These are phyloP conservation scores for Cettia cetti DNA, from an alignment of 2,113 vertebrate genomes.

Conservation along the genomic window DNA sequence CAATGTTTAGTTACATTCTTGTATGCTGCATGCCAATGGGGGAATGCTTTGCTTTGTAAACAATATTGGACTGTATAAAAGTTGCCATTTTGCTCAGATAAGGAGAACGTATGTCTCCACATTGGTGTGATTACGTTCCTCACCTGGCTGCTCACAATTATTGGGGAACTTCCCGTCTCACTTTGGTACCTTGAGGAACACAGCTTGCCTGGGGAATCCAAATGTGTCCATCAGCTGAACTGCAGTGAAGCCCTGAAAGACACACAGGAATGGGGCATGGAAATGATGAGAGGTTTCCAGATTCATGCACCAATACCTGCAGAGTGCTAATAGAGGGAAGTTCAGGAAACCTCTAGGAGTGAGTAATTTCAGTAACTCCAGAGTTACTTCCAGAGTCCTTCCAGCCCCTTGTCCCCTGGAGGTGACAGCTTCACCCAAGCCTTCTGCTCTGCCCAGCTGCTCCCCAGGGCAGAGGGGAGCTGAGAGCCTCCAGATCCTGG, in stretches of 20 bases:
- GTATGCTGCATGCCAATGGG: too few species aligned
- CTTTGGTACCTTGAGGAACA: background rate
- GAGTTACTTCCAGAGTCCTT: too few species aligned
- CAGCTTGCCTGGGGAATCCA: background rate
- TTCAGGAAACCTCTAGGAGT: background rate
- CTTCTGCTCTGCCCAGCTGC: background rate
- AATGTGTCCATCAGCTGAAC: background rate
- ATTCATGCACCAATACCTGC: accelerated
- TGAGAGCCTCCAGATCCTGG: background rate
- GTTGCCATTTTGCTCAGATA: too few species aligned
- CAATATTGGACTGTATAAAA: too few species aligned
- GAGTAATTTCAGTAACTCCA: too few species aligned
- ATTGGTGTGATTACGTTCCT: too few species aligned
- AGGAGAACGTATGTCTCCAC: too few species aligned
- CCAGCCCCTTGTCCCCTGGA: accelerated
- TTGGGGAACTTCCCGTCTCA: too few species aligned
- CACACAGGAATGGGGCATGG: background rate
- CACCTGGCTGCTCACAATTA: too few species aligned
- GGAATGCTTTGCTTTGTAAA: too few species aligned
- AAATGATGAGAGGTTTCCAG: background rate
- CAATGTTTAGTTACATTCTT: too few species aligned
- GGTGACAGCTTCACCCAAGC: background rate
- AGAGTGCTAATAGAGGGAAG: background rate
- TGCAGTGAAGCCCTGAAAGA: background rate
- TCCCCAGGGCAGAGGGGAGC: background rate